Evolutionary conservation across 1,140 invertebrate genomes (phyloP).

Genomic region (Stegodyphus dumicola): DNA sequence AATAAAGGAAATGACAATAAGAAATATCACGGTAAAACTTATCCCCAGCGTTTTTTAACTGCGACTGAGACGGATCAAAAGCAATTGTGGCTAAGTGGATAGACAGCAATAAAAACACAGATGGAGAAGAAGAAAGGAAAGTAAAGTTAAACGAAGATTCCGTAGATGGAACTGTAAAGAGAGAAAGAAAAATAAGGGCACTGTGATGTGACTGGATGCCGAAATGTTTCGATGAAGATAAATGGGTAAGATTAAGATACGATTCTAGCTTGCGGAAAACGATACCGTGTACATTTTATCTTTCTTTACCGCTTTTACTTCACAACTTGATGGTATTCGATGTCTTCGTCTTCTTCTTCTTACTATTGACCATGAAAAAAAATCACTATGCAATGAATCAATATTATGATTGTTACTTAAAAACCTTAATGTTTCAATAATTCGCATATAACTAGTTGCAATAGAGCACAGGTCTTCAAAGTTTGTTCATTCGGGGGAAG

Average conservation of each 20-base stretch:
- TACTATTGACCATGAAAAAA: too few species aligned
- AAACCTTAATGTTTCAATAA: too few species aligned
- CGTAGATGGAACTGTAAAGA: slow-evolving; percentile 16
- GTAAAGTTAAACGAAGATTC: slow-evolving; percentile 37
- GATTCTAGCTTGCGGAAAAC: slow-evolving; percentile 5
- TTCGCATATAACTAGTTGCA: too few species aligned
- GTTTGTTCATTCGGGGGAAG: too few species aligned
- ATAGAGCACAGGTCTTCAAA: too few species aligned
- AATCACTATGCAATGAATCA: too few species aligned
- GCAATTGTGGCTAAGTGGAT: slow-evolving; percentile 30
- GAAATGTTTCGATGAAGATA: slow-evolving; percentile 40
- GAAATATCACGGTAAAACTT: too few species aligned
- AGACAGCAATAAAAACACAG: slow-evolving; percentile 25
- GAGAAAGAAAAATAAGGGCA: background rate
- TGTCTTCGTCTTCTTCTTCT: too few species aligned
- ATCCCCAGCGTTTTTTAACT: slow-evolving; percentile 3
- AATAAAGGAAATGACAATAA: too few species aligned
- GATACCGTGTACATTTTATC: background rate
- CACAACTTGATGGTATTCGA: too few species aligned
- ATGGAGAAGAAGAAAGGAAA: background rate
- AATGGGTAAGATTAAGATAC: slow-evolving; percentile 23
- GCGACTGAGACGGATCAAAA: slow-evolving; percentile 19
- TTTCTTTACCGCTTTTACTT: too few species aligned
- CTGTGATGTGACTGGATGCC: slow-evolving; percentile 27
- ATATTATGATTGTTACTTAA: too few species aligned